These are phyloP conservation scores for Tricholauxania praeusta DNA, from an alignment of 2,888 invertebrate genomes.

Conservation along the genomic window DNA sequence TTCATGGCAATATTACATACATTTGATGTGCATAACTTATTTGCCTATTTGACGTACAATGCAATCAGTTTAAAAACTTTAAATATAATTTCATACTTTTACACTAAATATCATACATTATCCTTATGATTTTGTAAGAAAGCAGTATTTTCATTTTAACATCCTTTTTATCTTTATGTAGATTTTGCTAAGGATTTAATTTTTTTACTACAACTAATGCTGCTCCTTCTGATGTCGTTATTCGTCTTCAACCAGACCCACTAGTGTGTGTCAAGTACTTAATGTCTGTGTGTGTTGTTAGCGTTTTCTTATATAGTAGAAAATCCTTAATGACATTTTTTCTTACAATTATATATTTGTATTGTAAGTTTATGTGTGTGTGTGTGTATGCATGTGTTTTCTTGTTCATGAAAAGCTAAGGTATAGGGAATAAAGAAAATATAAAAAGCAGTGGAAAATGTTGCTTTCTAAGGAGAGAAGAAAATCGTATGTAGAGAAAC, in stretches of 20 bases:
- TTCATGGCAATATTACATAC: no score
- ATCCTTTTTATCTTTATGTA: no score
- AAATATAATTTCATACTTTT: no score
- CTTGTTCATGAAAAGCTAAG: slow-evolving; percentile 7
- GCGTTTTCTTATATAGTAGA: slow-evolving; percentile 60
- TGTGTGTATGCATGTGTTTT: not conserved
- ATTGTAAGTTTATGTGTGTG: not conserved
- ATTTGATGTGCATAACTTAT: no score
- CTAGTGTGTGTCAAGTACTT: slow-evolving; percentile 34
- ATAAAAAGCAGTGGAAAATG: not conserved
- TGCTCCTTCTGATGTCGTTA: not conserved
- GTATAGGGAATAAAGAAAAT: not conserved
- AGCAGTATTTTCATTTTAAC: no score
- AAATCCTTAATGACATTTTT: slow-evolving; percentile 64
- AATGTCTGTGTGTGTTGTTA: slow-evolving; percentile 46
- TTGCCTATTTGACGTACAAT: no score
- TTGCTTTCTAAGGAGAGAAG: not conserved
- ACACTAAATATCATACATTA: no score
- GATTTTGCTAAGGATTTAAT: not conserved
- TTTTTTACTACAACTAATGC: not conserved
- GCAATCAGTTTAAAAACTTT: no score
- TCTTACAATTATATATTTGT: slow-evolving; percentile 52
- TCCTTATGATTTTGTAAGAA: no score
- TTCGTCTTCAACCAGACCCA: slow-evolving; percentile 20
- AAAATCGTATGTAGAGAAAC: not conserved